Percentiles rank a stretch among this genome's conserved stretches.
These are phyloP conservation scores for Gallirallus australis DNA, from an alignment of 2,797 vertebrate species.

Conservation along the genomic window DNA sequence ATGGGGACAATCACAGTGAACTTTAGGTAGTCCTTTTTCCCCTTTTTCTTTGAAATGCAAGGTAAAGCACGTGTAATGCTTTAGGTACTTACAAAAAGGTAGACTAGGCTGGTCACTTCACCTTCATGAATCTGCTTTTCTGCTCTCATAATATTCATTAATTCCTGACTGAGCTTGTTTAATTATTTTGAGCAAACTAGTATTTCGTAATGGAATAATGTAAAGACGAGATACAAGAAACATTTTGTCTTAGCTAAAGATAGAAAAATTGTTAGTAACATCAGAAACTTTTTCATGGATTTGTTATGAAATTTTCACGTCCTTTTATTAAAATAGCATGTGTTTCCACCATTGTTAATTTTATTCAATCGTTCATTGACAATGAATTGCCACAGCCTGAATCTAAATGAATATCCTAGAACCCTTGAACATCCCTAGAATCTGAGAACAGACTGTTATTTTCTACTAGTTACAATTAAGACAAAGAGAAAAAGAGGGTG, in stretches of 20 bases:
- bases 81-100: background rate
- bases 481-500: background rate
- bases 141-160: background rate
- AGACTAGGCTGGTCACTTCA: background rate
- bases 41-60: background rate
- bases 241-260: background rate
- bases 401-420: background rate
- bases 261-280: background rate
- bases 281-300: background rate
- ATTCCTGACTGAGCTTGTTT: background rate
- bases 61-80: background rate
- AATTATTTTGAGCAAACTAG: background rate
- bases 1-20: background rate
- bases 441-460: background rate
- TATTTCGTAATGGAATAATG: background rate
- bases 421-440: background rate
- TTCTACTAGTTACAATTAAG: conserved; percentile 18
- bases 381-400: background rate
- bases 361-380: background rate
- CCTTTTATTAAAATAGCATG: background rate
- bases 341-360: background rate
- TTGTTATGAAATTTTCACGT: background rate
- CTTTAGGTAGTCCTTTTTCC: background rate
- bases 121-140: background rate
- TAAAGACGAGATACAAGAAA: background rate